Conservation (phyloP, 2,888 invertebrate species). For the Watsonalla cultraria region DNA sequence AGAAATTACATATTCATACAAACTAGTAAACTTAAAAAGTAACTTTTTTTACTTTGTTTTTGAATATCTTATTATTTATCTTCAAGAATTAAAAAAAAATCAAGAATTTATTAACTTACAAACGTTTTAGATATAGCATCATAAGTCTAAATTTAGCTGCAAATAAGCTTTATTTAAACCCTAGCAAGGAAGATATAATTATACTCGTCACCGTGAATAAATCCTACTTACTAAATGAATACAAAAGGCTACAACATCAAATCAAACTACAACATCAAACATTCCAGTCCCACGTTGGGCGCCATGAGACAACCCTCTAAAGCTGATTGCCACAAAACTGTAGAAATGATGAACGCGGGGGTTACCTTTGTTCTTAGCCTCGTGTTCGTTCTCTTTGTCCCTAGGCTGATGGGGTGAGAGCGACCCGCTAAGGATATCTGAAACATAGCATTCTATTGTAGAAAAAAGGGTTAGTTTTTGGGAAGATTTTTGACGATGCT, state of each 20-base stretch:
- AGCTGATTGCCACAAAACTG: constrained; percentile 26
- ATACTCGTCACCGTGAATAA: no score
- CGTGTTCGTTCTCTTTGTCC: constrained; percentile 86
- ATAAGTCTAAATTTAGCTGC: no score
- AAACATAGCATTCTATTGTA: constrained; percentile 60
- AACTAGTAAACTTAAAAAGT: no score
- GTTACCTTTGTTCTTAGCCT: constrained; percentile 87
- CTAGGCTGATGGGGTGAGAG: constrained; percentile 80
- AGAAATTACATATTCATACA: no score
- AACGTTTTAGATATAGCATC: no score
- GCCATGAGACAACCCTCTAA: not conserved
- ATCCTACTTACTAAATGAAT: constrained; percentile 2
- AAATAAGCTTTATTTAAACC: no score
- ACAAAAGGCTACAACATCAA: not conserved
- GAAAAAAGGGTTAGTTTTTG: not conserved
- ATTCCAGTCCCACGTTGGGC: constrained; percentile 1
- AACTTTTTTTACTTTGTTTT: no score
- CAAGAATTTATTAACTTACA: no score
- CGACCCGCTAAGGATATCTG: constrained; percentile 88
- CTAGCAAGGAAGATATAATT: no score
- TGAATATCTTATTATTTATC: no score
- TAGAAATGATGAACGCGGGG: constrained; percentile 36
- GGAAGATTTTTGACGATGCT: not conserved
- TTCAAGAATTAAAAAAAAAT: no score
- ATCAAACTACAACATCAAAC: constrained; percentile 9